Conservation (phyloP, 1,140 invertebrate species). For the Drosophila oshimai region DNA sequence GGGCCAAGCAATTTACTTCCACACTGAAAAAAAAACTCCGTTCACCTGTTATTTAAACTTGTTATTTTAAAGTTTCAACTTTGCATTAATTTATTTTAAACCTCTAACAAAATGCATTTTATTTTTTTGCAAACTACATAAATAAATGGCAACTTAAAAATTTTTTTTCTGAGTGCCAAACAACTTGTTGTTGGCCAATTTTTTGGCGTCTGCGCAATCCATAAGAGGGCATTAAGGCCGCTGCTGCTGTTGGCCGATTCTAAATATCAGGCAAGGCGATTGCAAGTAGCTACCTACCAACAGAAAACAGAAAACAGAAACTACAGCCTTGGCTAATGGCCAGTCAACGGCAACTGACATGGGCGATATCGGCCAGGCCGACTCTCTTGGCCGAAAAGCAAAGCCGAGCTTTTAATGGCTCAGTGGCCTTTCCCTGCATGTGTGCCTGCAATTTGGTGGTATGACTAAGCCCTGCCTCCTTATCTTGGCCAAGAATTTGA, state of each 20-base stretch:
- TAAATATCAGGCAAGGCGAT: conserved; percentile 54
- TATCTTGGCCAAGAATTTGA: conserved; percentile 73
- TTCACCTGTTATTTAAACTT: too few relatives aligned
- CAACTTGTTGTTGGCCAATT: conserved; percentile 71
- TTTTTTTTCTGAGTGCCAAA: conserved; percentile 14
- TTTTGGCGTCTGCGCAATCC: conserved; percentile 71
- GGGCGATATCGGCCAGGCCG: conserved; percentile 50
- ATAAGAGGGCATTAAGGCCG: conserved; percentile 71
- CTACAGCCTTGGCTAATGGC: conserved; percentile 77
- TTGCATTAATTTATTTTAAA: too few relatives aligned
- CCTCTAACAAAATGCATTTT: background rate
- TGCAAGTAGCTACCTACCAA: conserved; percentile 64
- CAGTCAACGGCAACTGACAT: conserved; percentile 64
- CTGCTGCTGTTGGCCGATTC: conserved; percentile 35
- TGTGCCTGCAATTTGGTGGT: conserved; percentile 50
- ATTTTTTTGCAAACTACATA: background rate
- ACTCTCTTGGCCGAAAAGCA: conserved; percentile 49
- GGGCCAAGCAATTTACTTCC: conserved; percentile 50
- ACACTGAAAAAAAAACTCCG: background rate
- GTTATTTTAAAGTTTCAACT: too few relatives aligned
- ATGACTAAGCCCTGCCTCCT: conserved; percentile 54
- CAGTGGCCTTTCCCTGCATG: conserved; percentile 44
- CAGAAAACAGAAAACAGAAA: too few relatives aligned
- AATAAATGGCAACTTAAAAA: background rate
- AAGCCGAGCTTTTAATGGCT: conserved; percentile 55